These are phyloP conservation scores for Diachasma alloeum DNA, from an alignment of 1,140 invertebrate species.

Conservation along the genomic window DNA sequence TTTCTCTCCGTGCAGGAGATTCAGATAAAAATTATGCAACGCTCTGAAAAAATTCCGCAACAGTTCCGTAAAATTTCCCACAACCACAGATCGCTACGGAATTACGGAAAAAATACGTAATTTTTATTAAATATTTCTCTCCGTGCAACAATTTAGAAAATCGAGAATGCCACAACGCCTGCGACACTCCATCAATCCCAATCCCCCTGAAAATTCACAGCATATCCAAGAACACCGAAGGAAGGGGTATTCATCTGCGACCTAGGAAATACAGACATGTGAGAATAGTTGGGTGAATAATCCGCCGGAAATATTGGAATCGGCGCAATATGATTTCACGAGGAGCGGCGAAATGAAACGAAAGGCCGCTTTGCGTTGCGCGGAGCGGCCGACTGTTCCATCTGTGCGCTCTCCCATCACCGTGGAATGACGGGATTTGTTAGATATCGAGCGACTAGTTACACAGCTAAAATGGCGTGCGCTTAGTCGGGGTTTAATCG, in stretches of 20 bases:
- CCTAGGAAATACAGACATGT: not conserved
- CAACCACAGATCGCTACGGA: too few species aligned
- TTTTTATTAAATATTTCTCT: too few species aligned
- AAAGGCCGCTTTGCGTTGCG: conserved; percentile 51
- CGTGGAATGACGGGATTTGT: conserved; percentile 47
- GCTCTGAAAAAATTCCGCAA: too few species aligned
- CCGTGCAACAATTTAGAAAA: too few species aligned
- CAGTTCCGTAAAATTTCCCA: too few species aligned
- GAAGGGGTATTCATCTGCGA: not conserved
- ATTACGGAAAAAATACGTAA: too few species aligned
- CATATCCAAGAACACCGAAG: too few species aligned
- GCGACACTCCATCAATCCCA: too few species aligned
- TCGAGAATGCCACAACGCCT: too few species aligned
- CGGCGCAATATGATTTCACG: conserved; percentile 48
- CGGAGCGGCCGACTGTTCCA: conserved; percentile 37
- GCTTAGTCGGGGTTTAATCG: conserved; percentile 50
- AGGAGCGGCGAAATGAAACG: conserved; percentile 41
- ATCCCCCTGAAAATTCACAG: too few species aligned
- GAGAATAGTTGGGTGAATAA: not conserved
- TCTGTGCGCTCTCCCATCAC: not conserved
- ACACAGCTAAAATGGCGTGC: conserved; percentile 47
- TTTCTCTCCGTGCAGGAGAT: too few species aligned
- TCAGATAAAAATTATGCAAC: too few species aligned
- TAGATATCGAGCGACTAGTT: conserved; percentile 54
- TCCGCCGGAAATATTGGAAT: conserved; percentile 45